phyloP scores from a whole-genome alignment of 2,113 vertebrate species.

The Dipodomys stephensi region DNA sequence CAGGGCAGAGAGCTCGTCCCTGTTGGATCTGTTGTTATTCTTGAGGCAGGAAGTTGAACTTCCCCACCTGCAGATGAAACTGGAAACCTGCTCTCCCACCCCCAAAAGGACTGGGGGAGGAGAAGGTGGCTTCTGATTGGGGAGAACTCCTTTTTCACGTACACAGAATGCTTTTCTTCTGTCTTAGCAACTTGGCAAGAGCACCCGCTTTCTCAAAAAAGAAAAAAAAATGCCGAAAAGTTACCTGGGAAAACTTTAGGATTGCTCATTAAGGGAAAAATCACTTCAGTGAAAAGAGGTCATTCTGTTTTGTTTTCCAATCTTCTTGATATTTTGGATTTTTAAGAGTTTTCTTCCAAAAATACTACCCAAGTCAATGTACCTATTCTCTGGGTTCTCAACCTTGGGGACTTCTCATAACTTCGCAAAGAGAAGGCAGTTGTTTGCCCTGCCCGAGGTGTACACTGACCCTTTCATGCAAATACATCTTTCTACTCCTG shows the following conservation, averaged over 20 bases:
- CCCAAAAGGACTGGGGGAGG: not conserved
- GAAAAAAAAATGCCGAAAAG: not conserved
- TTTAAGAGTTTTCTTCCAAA: constrained; percentile 69
- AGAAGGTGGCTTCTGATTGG: not conserved
- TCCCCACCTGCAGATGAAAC: constrained; percentile 73
- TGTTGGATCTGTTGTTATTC: constrained; percentile 61
- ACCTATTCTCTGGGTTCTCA: constrained; percentile 75
- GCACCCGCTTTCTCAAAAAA: constrained; percentile 47
- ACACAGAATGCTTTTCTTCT: constrained; percentile 57
- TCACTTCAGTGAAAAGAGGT: constrained; percentile 60
- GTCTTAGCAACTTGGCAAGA: constrained; percentile 38
- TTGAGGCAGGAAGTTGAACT: constrained; percentile 65
- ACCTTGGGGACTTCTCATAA: constrained; percentile 68
- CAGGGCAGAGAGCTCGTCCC: not conserved
- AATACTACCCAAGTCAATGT: constrained; percentile 64
- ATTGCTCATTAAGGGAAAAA: constrained; percentile 60
- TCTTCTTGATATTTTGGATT: constrained; percentile 70
- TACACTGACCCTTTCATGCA: constrained; percentile 91
- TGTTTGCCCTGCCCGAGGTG: constrained; percentile 85
- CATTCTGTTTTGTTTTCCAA: constrained; percentile 73
- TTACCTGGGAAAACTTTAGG: constrained; percentile 22
- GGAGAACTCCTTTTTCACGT: constrained; percentile 22
- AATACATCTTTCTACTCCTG: constrained; percentile 92
- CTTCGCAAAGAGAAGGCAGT: constrained; percentile 75
- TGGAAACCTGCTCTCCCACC: constrained; percentile 43